phyloP scores from a whole-genome alignment of 2,888 invertebrate genomes.

The Rhaphigaster nebulosa region DNA sequence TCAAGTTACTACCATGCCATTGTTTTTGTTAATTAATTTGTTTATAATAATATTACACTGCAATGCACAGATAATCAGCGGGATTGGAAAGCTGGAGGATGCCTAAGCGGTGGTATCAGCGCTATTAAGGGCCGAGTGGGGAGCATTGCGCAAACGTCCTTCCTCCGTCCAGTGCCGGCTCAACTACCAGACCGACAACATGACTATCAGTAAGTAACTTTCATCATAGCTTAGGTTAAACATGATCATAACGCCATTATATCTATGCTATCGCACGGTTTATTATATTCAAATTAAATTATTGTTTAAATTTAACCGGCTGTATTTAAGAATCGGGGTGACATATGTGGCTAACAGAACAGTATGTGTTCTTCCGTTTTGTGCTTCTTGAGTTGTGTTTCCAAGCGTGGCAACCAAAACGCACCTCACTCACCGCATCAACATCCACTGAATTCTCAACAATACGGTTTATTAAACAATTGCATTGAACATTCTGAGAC shows the following conservation, averaged over 20 bases:
- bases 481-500: neutral
- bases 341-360: neutral
- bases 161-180: neutral
- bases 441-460: neutral
- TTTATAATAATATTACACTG: neutral
- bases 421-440: neutral
- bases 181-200: neutral
- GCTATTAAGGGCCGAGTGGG: neutral
- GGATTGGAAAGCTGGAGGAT: neutral
- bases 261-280: neutral
- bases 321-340: neutral
- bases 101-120: neutral
- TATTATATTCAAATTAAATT: neutral
- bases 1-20: neutral
- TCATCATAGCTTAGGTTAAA: neutral
- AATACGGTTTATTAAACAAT: neutral
- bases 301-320: neutral
- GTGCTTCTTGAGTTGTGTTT: neutral
- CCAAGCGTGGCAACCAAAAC: neutral
- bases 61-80: neutral
- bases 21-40: neutral
- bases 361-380: neutral
- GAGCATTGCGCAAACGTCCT: slow-evolving; percentile 9
- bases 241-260: neutral
- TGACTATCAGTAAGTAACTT: neutral